These are phyloP conservation scores for Hirtodrosophila duncani DNA, from an alignment of 2,888 invertebrate genomes.

Conservation along the genomic window DNA sequence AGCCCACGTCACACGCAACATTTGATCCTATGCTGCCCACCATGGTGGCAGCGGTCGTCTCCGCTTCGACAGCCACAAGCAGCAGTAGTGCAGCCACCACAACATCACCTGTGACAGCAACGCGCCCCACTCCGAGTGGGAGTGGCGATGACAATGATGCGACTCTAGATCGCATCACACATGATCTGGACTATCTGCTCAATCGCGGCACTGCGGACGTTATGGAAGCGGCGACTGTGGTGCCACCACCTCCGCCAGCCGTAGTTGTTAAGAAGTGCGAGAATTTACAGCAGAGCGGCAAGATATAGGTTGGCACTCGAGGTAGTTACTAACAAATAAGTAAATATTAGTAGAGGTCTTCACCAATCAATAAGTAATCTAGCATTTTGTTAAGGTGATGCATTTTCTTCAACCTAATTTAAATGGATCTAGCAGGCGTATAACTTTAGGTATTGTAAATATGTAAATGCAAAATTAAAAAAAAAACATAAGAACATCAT, in stretches of 20 bases:
- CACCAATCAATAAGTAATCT: background rate
- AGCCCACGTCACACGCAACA: conserved; percentile 75
- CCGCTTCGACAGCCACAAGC: conserved; percentile 42
- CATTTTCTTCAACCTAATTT: no score
- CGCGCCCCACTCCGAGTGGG: conserved; percentile 43
- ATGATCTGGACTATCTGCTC: conserved; percentile 89
- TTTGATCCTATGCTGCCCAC: conserved; percentile 75
- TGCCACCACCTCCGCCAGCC: conserved; percentile 48
- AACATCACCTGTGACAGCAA: conserved; percentile 29
- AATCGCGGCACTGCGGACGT: conserved; percentile 79
- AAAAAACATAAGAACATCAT: background rate
- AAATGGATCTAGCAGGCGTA: no score
- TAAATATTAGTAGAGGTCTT: conserved; percentile 5
- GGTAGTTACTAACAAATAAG: no score
- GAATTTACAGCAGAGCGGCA: conserved; percentile 34
- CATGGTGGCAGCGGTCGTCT: conserved; percentile 69
- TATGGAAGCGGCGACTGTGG: conserved; percentile 44
- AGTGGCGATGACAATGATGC: conserved; percentile 59
- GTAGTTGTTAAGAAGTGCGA: conserved; percentile 44
- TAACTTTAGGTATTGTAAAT: background rate
- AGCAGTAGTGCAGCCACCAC: conserved; percentile 45
- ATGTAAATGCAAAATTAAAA: background rate
- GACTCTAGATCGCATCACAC: conserved; percentile 88
- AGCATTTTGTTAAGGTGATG: no score
- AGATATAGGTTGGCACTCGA: conserved; percentile 36